Evolutionary conservation across 2,888 invertebrate genomes (phyloP), one percentile per base, ranked within the genome.

Genomic region (Mythimna lalbum): DNA sequence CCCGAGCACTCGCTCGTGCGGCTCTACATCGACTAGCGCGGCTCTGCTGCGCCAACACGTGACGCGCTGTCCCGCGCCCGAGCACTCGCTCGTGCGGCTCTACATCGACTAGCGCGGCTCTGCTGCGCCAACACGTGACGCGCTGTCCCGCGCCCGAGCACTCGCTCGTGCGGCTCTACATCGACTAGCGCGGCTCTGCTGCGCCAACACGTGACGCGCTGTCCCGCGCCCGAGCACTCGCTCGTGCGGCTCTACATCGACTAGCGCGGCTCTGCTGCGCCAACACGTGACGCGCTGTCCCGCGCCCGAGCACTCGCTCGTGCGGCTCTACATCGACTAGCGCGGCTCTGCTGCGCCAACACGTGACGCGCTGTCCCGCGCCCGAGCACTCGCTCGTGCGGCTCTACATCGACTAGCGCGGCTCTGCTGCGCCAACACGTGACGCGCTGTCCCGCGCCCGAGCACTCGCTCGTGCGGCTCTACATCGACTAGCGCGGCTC

Each of bases 241-340:
- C 94, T 99, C 49, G 96, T 98, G 36, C 91, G 98, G 63, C 93
- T 98, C 31, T 98, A 98, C 83, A 49, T 93, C 4, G 89, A 90
- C 85, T 87, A 27, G 27, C 27, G 27, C 27, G 2, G 4, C 27
- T 0, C 27, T n/a, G n/a, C n/a, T n/a, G n/a, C n/a, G n/a, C n/a
- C n/a, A n/a, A n/a, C n/a, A n/a, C 0, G 97, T 98, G 0, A 97
- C 98, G 10, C 96, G 97, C 43, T 97, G 97, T 85, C 98, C 98
- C 39, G 97, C 98, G 82, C 89, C 96, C 76, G 96, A 97, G 83
- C 96, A 97, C 89, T 65, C 81, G 3, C 94, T 99, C 49, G 96
- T 98, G 36, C 91, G 98, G 63, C 93, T 98, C 31, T 98, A 98
- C 83, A 49, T 93, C 4, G 89, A 90, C 85, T 87, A 27, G 27